phyloP scores from a whole-genome alignment of 2,888 invertebrate species.

The Chesias legatella region DNA sequence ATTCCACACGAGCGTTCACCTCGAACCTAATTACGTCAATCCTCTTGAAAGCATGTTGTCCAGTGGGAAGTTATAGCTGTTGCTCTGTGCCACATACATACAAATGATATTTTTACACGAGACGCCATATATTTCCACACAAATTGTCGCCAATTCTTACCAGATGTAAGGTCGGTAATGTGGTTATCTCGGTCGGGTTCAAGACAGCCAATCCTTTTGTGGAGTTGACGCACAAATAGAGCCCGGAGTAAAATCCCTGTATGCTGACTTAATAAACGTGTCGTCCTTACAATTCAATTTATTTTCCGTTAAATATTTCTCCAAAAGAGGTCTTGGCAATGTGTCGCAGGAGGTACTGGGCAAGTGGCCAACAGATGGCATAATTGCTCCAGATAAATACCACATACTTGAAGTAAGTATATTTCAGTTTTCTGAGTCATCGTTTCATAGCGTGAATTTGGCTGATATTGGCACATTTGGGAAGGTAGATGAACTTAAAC shows the following conservation, averaged over 20 bases:
- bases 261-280: slow-evolving; percentile 30
- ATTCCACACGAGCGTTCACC: slow-evolving; percentile 21
- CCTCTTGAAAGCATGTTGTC: slow-evolving; percentile 14
- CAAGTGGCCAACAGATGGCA: slow-evolving; percentile 67
- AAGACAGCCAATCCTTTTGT: slow-evolving; percentile 10
- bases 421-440: neutral
- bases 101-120: slow-evolving; percentile 4
- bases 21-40: slow-evolving; percentile 19
- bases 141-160: slow-evolving; percentile 9
- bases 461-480: neutral
- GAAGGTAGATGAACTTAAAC: too few relatives aligned
- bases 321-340: slow-evolving; percentile 41
- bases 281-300: slow-evolving; percentile 27
- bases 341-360: slow-evolving; percentile 52
- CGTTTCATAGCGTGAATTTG: neutral
- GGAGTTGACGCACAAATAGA: slow-evolving; percentile 9
- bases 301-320: slow-evolving; percentile 35
- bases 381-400: slow-evolving; percentile 39
- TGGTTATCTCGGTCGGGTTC: slow-evolving; percentile 12
- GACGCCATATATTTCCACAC: slow-evolving; percentile 10
- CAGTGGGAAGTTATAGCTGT: slow-evolving; percentile 4
- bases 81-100: slow-evolving; percentile 8
- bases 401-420: slow-evolving; percentile 2
- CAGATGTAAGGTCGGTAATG: slow-evolving; percentile 5
- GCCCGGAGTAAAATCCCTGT: slow-evolving; percentile 11